Base-by-base conservation (phyloP, 2,113 vertebrate genomes). In the Rhodinocichla rosea region DNA sequence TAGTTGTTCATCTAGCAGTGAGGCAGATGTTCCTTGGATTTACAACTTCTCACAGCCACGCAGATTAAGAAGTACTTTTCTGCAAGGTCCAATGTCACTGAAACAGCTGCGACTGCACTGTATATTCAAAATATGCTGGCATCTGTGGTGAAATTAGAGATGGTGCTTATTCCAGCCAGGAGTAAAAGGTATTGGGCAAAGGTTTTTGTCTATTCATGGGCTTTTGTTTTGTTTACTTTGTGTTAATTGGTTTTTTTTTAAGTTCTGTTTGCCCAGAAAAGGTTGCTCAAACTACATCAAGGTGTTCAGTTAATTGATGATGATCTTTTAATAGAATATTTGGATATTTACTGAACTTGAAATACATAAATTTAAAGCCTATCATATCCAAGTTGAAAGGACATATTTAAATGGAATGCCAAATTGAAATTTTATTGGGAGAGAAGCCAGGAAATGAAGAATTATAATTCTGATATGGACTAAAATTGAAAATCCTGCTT, bases 21-120 rank as follows among this genome's bases (percentile, higher is more conserved):
- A 90, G 71, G 80, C 83, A 95, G 93, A 87, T 89, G 94, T 95
- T 92, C 56, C 83, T 71, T 68, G 84, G 87, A 94, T 95, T 95
- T 96, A 92, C 88, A 49, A n/a, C 37, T 84, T 93, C 65, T 96
- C 17, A 18, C 53, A 94, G 85, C 70, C 85, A 73, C 83, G 0
- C 8, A 79, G 83, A 92, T 97, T 97, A 91, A 91, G 71, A 26
- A 90, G 47, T 53, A 55, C 49, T 42, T 95, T 87, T 91, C 85
- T 75, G 42, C 39, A 40, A 76, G 47, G 47, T 95, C 70, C 83
- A 76, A 67, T 97, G 81, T 90, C 83, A 65, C 32, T 40, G 63
- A 52, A 83, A 86, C 88, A 83, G 50, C 87, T 92, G 77, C 49
- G 49, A 75, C 30, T 47, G 52, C 52, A 16, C 45, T 75, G 16